Percentiles rank a stretch among this genome's conserved stretches.
Conservation (phyloP, 1,140 invertebrate genomes). For the Drosophila erecta region DNA sequence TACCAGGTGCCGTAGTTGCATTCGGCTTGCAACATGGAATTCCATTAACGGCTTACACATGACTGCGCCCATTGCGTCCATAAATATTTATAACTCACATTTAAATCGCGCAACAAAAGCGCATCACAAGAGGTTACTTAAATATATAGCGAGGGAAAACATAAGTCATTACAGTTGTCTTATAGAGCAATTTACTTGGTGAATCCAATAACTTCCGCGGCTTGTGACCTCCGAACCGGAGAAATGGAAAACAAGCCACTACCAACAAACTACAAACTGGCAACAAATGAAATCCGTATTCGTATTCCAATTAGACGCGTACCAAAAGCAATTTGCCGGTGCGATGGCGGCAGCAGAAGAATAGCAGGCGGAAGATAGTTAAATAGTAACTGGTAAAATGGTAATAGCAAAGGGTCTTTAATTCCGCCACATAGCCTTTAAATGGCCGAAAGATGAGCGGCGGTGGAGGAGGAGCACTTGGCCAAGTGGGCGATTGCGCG, state of each 20-base stretch:
- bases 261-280: constrained; percentile 35
- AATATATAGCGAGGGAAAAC: too few relatives aligned
- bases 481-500: constrained; percentile 18
- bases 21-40: constrained; percentile 27
- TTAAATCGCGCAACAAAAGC: constrained; percentile 31
- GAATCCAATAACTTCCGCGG: background rate
- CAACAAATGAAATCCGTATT: constrained; percentile 71
- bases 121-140: background rate
- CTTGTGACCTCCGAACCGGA: constrained; percentile 22
- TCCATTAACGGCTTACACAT: constrained; percentile 48
- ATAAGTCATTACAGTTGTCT: too few relatives aligned
- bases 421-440: constrained; percentile 67
- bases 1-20: constrained; percentile 22
- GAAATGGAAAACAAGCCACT: constrained; percentile 17
- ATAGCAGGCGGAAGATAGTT: background rate
- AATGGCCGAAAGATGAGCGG: constrained; percentile 33
- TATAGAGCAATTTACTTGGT: background rate
- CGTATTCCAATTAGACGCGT: constrained; percentile 77
- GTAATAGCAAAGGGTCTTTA: constrained; percentile 58
- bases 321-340: constrained; percentile 73
- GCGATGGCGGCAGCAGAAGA: constrained; percentile 24
- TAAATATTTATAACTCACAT: constrained; percentile 61
- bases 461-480: constrained; percentile 18
- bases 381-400: background rate
- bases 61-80: constrained; percentile 46